These are phyloP conservation scores for Austrolebias charrua DNA, from an alignment of 2,797 vertebrate species.

Conservation along the genomic window DNA sequence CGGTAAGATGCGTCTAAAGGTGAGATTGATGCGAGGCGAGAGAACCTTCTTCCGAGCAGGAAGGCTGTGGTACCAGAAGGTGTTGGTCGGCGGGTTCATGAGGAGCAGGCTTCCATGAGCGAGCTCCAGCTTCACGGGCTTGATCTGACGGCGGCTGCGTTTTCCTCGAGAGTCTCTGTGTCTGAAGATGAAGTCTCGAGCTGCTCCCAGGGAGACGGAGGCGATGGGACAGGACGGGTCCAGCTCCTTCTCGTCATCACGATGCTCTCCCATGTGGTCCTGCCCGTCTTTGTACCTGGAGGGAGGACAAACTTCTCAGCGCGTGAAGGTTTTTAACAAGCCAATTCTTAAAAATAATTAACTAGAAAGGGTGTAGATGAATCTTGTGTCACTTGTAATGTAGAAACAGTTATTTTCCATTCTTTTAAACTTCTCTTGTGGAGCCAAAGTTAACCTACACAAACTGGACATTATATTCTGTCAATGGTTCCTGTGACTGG, in stretches of 20 bases:
- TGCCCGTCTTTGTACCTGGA: constrained; percentile 90
- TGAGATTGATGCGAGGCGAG: constrained; percentile 88
- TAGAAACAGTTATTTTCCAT: no score
- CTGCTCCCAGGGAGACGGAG: constrained; percentile 89
- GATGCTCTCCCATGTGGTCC: constrained; percentile 94
- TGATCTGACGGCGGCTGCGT: constrained; percentile 34
- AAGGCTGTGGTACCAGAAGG: constrained; percentile 93
- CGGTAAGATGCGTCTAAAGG: constrained; percentile 84
- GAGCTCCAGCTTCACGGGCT: constrained; percentile 82
- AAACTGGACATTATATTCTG: no score
- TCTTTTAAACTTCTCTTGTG: no score
- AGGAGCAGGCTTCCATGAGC: constrained; percentile 90
- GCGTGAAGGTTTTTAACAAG: no score
- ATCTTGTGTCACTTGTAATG: no score
- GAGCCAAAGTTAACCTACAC: no score
- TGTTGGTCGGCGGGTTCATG: constrained; percentile 93
- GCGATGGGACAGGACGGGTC: constrained; percentile 88
- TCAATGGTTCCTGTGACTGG: no score
- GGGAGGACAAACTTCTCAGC: constrained; percentile 3
- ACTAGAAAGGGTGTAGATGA: no score
- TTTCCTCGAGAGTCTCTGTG: constrained; percentile 81
- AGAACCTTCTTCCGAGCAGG: constrained; percentile 85
- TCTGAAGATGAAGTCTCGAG: constrained; percentile 89
- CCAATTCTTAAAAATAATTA: no score
- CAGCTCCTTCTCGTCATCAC: constrained; percentile 91